Evolutionary conservation across 2,888 invertebrate genomes (phyloP), one percentile per base, ranked within the genome.

Genomic region (Penaeus monodon): DNA sequence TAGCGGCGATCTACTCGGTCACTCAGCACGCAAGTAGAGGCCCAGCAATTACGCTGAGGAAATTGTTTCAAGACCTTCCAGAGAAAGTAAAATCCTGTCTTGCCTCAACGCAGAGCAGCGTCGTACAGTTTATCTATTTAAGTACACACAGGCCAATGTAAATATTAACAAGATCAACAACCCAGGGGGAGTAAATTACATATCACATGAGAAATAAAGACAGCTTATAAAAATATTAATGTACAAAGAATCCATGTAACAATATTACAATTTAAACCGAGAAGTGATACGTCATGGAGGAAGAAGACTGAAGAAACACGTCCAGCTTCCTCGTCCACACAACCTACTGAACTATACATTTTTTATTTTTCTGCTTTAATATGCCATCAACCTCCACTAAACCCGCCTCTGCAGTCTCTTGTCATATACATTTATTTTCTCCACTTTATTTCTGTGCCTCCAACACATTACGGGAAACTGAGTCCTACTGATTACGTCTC

Each of bases 71-170:
- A 81, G 44, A 81, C 70, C 78, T 84, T 68, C 70, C 33, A 49
- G 77, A 44, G 65, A 64, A 77, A 79, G 24, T 68, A 38, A 77
- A 83, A 27, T 27, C 57, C 57, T 44, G 83, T 80, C 79, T 79
- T 64, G 70, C 78, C 86, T 77, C 66, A 65, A 83, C 86, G 86
- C n/a, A 70, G 82, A 79, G 86, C 86, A 87, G 82, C 78, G 86
- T 87, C 86, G 70, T 78, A 78, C 78, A 27, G 66, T 57, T 57
- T 57, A 57, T 57, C 57, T 57, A 68, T 87, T 57, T 87, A 87
- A 87, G 86, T 87, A 87, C 86, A 83, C 78, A 82, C 86, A 87
- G 86, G 86, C 86, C 86, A 83, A 77, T 38, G 70, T 70, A 83
- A 79, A 64, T 79, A 79, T 66, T 79, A 86, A 68, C 83, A 87